Evolutionary conservation across 2,888 invertebrate species (phyloP), one percentile per base, ranked within the genome.

Genomic region (Antheraea yamamai): DNA sequence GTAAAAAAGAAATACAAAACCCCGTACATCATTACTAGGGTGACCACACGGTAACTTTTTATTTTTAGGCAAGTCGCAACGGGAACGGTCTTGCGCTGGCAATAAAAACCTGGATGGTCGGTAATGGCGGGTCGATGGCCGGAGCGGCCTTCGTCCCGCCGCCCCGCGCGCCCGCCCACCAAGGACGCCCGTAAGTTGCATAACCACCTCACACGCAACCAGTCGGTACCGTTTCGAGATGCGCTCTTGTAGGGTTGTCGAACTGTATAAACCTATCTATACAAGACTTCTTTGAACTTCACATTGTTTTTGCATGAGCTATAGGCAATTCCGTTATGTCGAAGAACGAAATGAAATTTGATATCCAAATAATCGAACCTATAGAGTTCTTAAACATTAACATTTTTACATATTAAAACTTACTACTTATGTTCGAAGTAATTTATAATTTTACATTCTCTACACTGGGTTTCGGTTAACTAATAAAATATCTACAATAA

Each of bases 131-230:
- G 92, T 93, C 92, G 89, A 84, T 88, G 93, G 84, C 90, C 92
- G 87, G 79, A 78, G 83, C 93, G 93, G 92, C 93, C 94, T 92
- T 93, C 93, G 89, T 81, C 85, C 88, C 87, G 83, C 84, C 85
- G 81, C 83, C 64, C 30, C 30, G 30, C 64, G 81, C 82, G 79
- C 84, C 82, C 80, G 76, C 80, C 87, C 91, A 94, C 94, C 94
- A 94, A 93, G 94, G 93, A 87, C 91, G 89, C 89, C 86, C 87
- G 88, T 82, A 79, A 82, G 87, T 94, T 94, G 92, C 94, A 92
- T 94, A 94, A 94, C 91, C 89, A 84, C 80, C 83, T 83, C 86
- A 88, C 92, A 91, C 89, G 92, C 92, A 91, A 90, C 83, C 78
- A 82, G 81, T 79, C 83, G 88, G 87, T 92, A 91, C 92, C 92